Conservation (phyloP, 2,797 vertebrate species). For the Eulemur rubriventer region DNA sequence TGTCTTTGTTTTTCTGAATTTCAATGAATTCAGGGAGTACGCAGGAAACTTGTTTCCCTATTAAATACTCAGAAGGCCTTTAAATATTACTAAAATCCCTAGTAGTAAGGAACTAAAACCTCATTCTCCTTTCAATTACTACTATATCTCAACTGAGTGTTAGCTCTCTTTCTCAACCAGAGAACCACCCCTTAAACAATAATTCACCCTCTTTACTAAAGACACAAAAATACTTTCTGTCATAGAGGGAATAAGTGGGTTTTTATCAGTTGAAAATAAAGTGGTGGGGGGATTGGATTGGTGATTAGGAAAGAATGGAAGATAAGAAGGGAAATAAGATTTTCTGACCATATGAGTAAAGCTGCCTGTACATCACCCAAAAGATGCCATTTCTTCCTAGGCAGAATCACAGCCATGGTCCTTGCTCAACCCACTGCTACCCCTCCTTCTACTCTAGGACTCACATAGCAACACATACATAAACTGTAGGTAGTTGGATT, state of each 20-base stretch:
- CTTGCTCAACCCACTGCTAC: background rate
- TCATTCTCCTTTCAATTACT: background rate
- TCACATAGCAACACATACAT: background rate
- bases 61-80: constrained; percentile 60
- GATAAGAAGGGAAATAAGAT: background rate
- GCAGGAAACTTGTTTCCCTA: constrained; percentile 57
- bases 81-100: constrained; percentile 52
- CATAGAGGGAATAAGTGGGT: background rate
- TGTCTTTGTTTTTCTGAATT: constrained; percentile 69
- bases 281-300: background rate
- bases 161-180: constrained; percentile 5
- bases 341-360: constrained; percentile 1
- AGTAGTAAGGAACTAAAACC: background rate
- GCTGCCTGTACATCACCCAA: background rate
- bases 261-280: constrained; percentile 48
- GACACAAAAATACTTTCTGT: constrained; percentile 42
- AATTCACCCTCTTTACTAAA: constrained; percentile 40
- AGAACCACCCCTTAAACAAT: constrained; percentile 22
- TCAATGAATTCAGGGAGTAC: constrained; percentile 63
- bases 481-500: background rate
- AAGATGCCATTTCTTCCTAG: background rate
- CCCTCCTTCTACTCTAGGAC: background rate
- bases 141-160: constrained; percentile 11
- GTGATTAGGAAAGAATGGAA: background rate
- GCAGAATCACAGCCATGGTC: background rate